These are phyloP conservation scores for Pungitius pungitius DNA, from an alignment of 2,113 vertebrate genomes.

Conservation along the genomic window DNA sequence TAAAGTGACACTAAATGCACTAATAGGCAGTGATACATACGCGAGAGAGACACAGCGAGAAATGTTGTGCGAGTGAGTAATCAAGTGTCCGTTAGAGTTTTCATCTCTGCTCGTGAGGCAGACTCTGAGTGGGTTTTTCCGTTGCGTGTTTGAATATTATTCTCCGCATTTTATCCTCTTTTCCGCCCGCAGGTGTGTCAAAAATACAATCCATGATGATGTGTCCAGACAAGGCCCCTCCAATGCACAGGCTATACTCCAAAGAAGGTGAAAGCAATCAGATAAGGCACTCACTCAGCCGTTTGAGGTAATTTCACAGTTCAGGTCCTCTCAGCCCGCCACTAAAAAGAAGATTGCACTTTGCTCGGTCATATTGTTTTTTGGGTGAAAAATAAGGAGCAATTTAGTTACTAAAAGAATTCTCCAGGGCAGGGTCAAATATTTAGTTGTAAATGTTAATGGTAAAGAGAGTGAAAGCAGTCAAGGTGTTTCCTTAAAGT, in stretches of 20 bases:
- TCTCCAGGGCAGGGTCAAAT: too few relatives aligned
- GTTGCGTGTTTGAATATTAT: not conserved
- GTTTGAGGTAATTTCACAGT: conserved; percentile 56
- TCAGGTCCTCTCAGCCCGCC: conserved; percentile 51
- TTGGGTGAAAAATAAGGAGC: conserved; percentile 18
- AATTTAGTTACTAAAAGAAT: conserved; percentile 17
- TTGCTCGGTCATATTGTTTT: conserved; percentile 24
- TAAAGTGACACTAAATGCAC: conserved; percentile 47
- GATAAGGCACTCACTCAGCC: conserved; percentile 50
- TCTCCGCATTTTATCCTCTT: not conserved
- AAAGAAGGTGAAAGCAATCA: conserved; percentile 47
- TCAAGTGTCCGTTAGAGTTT: not conserved
- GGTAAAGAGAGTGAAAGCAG: too few relatives aligned
- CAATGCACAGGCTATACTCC: conserved; percentile 5
- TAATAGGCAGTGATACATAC: conserved; percentile 33
- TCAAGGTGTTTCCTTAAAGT: not conserved
- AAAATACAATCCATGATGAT: not conserved
- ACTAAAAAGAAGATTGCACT: conserved; percentile 35
- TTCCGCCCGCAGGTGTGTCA: conserved; percentile 3
- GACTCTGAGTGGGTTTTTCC: not conserved
- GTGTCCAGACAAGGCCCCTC: conserved; percentile 17
- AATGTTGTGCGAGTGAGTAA: not conserved
- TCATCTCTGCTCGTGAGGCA: not conserved
- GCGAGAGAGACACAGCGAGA: not conserved
- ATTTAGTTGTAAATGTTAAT: too few relatives aligned